Percentiles rank a stretch among this genome's conserved stretches.
These are phyloP conservation scores for Cyphotilapia sp. DNA, from an alignment of 2,113 vertebrate genomes.

Conservation along the genomic window DNA sequence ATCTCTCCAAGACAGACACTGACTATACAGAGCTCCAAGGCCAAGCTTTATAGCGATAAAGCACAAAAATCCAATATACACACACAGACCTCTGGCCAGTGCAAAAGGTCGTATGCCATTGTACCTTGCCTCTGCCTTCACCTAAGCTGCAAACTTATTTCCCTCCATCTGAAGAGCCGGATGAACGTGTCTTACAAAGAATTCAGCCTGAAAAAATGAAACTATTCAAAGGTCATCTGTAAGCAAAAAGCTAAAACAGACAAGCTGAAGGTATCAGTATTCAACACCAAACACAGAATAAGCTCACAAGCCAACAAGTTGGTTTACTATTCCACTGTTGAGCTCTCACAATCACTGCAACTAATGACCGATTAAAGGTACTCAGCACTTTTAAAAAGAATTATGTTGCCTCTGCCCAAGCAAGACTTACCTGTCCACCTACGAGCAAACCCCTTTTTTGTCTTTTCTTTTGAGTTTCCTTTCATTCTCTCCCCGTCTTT, in stretches of 20 bases:
- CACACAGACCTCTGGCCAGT: not conserved
- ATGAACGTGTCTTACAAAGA: not conserved
- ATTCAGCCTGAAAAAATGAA: not conserved
- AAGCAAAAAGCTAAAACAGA: not conserved
- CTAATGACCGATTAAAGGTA: not conserved
- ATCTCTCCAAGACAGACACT: not conserved
- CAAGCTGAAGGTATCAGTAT: not conserved
- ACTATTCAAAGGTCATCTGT: not conserved
- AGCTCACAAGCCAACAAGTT: constrained; percentile 12
- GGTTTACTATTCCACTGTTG: constrained; percentile 8
- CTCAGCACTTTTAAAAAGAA: not conserved
- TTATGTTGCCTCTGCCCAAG: not conserved
- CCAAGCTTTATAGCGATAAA: constrained; percentile 2
- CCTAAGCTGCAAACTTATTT: not conserved
- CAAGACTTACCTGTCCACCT: constrained; percentile 44
- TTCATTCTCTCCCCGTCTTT: constrained; percentile 37
- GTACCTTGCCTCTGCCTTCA: not conserved
- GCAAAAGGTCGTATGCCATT: constrained; percentile 2
- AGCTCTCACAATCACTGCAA: not conserved
- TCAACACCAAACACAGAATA: not conserved
- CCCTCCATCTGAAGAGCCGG: not conserved
- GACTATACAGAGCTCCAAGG: not conserved
- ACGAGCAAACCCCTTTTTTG: constrained; percentile 19
- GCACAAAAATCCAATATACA: not conserved
- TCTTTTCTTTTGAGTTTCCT: constrained; percentile 46